These are phyloP conservation scores for Craterocephalus amniculus DNA, from an alignment of 2,797 vertebrate genomes.

Conservation along the genomic window DNA sequence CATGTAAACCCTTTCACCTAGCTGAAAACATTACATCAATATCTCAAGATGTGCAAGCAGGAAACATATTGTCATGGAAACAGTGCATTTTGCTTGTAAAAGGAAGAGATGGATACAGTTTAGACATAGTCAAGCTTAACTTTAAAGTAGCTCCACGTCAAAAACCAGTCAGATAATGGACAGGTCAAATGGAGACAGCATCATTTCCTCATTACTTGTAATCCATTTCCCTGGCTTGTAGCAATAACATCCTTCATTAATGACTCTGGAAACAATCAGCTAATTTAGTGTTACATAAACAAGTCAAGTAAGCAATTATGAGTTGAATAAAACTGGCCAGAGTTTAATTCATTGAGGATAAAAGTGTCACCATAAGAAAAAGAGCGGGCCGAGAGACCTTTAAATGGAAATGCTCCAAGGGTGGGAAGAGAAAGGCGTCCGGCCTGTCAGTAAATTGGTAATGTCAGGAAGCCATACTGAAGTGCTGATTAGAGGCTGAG, in stretches of 20 bases:
- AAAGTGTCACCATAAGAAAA: constrained; percentile 6
- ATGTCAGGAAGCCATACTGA: constrained; percentile 65
- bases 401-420: constrained; percentile 39
- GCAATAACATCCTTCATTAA: constrained; percentile 1
- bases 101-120: constrained; percentile 31
- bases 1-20: constrained; percentile 36
- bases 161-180: neutral
- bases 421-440: constrained; percentile 50
- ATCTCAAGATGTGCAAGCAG: constrained; percentile 49
- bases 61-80: constrained; percentile 47
- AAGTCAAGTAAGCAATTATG: constrained; percentile 22
- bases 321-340: constrained; percentile 37
- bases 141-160: constrained; percentile 28
- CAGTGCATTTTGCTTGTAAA: constrained; percentile 7
- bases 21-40: constrained; percentile 41
- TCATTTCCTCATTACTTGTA: neutral
- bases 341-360: constrained; percentile 19
- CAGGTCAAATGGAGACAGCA: neutral
- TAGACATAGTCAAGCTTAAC: constrained; percentile 12
- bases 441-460: constrained; percentile 41
- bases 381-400: constrained; percentile 30
- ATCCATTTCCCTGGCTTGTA: neutral
- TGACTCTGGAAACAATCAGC: constrained; percentile 1
- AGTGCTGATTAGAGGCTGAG: constrained; percentile 64
- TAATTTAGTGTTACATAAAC: constrained; percentile 22